Percentiles rank a stretch among this genome's conserved stretches.
phyloP scores from a whole-genome alignment of 2,888 invertebrate species.

The Eueremaeus valkanovi region DNA sequence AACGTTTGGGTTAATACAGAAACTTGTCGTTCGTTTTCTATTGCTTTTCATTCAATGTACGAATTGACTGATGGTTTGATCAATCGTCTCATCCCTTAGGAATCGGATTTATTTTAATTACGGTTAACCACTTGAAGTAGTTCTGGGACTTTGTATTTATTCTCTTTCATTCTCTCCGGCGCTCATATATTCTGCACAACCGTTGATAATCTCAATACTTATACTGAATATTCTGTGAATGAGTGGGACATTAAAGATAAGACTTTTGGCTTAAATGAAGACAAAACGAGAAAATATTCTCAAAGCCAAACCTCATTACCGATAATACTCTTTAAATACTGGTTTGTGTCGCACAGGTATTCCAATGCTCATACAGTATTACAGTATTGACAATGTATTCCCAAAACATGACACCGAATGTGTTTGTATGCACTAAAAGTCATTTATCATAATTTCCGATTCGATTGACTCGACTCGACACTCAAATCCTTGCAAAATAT shows the following conservation, averaged over 20 bases:
- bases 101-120: conserved; percentile 17
- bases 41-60: neutral
- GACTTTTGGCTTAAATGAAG: neutral
- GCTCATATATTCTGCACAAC: neutral
- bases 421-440: neutral
- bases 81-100: neutral
- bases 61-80: neutral
- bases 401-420: neutral
- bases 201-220: neutral
- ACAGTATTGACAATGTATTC: neutral
- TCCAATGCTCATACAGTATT: too few relatives aligned
- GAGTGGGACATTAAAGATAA: neutral
- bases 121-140: conserved; percentile 12
- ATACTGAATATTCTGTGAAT: neutral
- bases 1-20: neutral
- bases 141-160: neutral
- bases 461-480: neutral
- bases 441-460: conserved; percentile 9
- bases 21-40: neutral
- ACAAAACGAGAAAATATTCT: neutral
- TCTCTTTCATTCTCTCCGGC: neutral
- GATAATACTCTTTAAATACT: neutral
- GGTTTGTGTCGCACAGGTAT: neutral
- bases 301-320: neutral
- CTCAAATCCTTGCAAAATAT: neutral